A percentile compares a stretch with the other conserved stretches of the same genome.
phyloP scores from a whole-genome alignment of 2,797 vertebrate species.

The Pyrocephalus nanus region DNA sequence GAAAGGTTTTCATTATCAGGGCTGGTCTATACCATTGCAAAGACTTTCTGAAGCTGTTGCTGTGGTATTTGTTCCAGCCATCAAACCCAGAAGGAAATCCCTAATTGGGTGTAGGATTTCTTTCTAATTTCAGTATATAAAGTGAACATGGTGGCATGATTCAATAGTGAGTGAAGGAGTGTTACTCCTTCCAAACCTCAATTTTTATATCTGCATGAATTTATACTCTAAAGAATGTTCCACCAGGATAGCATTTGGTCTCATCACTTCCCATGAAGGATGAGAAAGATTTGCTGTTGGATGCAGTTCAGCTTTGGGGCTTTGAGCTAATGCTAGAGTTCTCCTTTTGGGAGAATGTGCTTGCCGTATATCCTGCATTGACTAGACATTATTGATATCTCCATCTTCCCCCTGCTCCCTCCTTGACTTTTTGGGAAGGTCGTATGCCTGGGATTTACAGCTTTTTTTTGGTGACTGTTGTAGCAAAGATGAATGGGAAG shows the following conservation, averaged over 20 bases:
- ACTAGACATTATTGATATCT: not conserved
- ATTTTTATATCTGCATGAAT: not conserved
- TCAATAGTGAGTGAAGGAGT: rapidly evolving
- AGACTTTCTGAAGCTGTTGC: not conserved
- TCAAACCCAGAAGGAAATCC: not conserved
- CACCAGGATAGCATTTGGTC: not conserved
- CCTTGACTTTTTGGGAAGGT: slow-evolving; percentile 34
- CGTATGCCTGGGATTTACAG: not conserved
- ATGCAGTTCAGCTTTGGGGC: not conserved
- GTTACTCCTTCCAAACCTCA: not conserved
- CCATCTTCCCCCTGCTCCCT: not conserved
- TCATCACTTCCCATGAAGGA: not conserved
- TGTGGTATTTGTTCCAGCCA: not conserved
- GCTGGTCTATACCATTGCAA: not conserved
- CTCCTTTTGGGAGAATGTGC: not conserved
- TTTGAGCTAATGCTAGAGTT: not conserved
- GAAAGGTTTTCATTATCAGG: not conserved
- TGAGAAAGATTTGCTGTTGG: not conserved
- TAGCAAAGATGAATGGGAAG: slow-evolving; percentile 9
- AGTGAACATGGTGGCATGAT: not conserved
- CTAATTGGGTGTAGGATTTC: not conserved
- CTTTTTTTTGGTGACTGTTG: not conserved
- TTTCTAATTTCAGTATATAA: not conserved
- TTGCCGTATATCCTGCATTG: not conserved
- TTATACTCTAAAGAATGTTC: not conserved